Base-by-base conservation (phyloP, 2,888 invertebrate species). In the Drosophila yooni region DNA sequence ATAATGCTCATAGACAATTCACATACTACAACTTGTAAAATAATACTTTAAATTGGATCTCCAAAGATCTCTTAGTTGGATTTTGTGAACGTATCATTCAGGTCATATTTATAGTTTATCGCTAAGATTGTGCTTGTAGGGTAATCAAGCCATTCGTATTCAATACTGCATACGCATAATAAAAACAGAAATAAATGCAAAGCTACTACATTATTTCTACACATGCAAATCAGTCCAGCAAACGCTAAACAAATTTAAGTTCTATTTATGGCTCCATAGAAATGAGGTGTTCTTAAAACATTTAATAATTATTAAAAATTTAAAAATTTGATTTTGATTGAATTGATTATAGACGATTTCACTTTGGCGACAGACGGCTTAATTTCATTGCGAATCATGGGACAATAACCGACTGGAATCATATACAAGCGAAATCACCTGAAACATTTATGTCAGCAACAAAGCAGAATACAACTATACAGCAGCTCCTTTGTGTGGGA, bases 301-400 rank as follows among this genome's bases (percentile, higher is more conserved):
- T 50, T 50, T 40, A 51, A 71, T 43, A 64, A 61, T 57, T 69
- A 50, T 10, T 36, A 3, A 48, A 64, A 33, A 62, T 60, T 25
- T 46, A 2, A 25, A 46, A 53, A 59, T 65, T 77, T 52, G 66
- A 51, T 59, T 65, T 54, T 62, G 38, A 43, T 36, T 40, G 54
- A 15, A 38, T 69, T 76, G 60, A 59, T 70, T 64, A 72, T 72
- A 59, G 18, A 73, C 79, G 82, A 78, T 82, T 78, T 78, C 82
- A 78, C 82, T 64, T 78, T 64, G 58, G 33, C 56, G 7, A 66
- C 50, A 70, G 60, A 48, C 8, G 38, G 34, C 43, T 51, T 62
- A 38, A 67, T 48, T 58, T 52, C 56, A 59, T 62, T 81, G 77
- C 81, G 52, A 81, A 81, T 62, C 53, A 6, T 13, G 8, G 31